Base-by-base conservation (phyloP, 2,797 vertebrate species). In the Antennarius maculatus region DNA sequence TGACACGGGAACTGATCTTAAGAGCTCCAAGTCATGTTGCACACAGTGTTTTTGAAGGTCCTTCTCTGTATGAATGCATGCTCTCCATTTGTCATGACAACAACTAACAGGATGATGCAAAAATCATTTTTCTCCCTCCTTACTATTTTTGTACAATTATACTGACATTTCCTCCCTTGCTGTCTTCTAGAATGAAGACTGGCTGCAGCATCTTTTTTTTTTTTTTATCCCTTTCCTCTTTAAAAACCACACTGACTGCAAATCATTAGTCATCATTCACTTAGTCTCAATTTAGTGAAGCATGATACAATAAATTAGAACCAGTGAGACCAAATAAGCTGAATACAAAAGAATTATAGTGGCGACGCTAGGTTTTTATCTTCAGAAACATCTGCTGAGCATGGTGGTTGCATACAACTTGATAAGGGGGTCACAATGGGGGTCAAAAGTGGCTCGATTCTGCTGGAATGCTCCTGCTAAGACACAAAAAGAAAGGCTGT, bases 311-410 rank as follows among this genome's bases (percentile, higher is more conserved):
- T 28, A 56, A 74, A 72, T 72, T 63, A 59, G 28, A 64, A 50
- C 0, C 0, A 61, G 59, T 37, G 10, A 23, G n/a, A 17, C 39
- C 3, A 42, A 47, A 48, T 54, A 39, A 50, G 29, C 16, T 47
- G 16, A 66, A 66, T 18, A 64, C 29, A 23, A 9, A 39, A 34
- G 31, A 5, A 34, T 34, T 34, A 34, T 4, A 34, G 31, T 6
- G 31, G 8, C 31, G 8, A 34, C 31, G 8, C 31, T 9, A 54
- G 7, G 4, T 12, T 37, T 63, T 37, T 72, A 80, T 75, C 73
- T 61, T 1, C 0, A n/a, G 7, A 53, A 50, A 45, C 31, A 80
- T 74, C 71, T 74, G 74, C 76, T 79, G 67, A 81, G 63, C 23
- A 12, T 4, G 14, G 69, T 10, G 29, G 29, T 69, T 69, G 43